Evolutionary conservation across 2,888 invertebrate species (phyloP).

Genomic region (Xanthorhoe spadicearia): DNA sequence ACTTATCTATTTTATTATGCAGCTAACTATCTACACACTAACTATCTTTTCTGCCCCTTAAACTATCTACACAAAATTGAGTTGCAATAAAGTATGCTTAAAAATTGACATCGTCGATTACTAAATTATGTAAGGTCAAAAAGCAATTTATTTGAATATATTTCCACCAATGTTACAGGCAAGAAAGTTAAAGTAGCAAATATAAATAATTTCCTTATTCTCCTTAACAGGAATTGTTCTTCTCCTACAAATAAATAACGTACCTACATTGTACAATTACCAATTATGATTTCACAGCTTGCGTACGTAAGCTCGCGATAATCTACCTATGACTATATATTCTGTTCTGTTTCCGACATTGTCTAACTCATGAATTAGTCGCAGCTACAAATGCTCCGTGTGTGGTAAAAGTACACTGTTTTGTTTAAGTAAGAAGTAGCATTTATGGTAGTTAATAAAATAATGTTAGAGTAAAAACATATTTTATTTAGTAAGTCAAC

Average conservation of each 20-base stretch:
- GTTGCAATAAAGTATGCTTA: no score
- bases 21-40: no score
- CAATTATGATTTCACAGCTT: background rate
- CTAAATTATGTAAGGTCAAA: background rate
- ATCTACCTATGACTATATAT: no score
- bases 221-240: background rate
- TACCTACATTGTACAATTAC: no score
- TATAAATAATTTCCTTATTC: background rate
- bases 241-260: background rate
- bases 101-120: no score
- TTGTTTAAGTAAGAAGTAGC: constrained; percentile 19
- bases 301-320: background rate
- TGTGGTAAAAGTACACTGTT: constrained; percentile 19
- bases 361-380: background rate
- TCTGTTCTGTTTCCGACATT: background rate
- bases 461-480: constrained; percentile 2
- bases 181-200: background rate
- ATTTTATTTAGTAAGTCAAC: constrained; percentile 18
- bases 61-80: no score
- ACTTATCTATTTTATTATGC: no score
- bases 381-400: constrained; percentile 2
- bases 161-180: background rate
- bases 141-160: background rate
- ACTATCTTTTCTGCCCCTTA: no score
- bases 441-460: constrained; percentile 19